Conservation (phyloP, 2,888 invertebrate species). For the Slavum lentiscoides region DNA sequence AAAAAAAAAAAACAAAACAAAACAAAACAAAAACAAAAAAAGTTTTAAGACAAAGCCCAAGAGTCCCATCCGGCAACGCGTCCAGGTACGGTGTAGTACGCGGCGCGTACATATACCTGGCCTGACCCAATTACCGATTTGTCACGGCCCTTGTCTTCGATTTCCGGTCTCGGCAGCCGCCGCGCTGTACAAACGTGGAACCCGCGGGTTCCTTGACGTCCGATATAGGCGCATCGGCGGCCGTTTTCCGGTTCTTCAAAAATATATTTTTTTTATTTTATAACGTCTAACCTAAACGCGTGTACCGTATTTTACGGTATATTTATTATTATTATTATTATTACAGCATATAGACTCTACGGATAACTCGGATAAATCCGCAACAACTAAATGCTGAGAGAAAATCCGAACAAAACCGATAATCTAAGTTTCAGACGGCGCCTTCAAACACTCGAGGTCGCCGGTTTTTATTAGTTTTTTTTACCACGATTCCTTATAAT, state of each 20-base stretch:
- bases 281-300: not conserved
- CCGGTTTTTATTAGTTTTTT: too few relatives aligned
- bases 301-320: too few relatives aligned
- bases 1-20: too few relatives aligned
- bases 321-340: too few relatives aligned
- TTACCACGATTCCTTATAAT: too few relatives aligned
- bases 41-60: slow-evolving; percentile 50
- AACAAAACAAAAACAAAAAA: slow-evolving; percentile 26
- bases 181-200: not conserved
- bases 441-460: too few relatives aligned
- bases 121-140: slow-evolving; percentile 52
- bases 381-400: too few relatives aligned
- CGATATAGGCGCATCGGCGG: slow-evolving; percentile 31
- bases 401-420: too few relatives aligned
- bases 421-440: too few relatives aligned
- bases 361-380: too few relatives aligned
- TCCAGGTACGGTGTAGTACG: not conserved
- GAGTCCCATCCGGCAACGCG: slow-evolving; percentile 44
- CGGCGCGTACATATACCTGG: not conserved
- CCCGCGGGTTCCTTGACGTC: slow-evolving; percentile 45
- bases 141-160: slow-evolving; percentile 53
- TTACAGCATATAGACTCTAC: too few relatives aligned
- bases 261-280: not conserved
- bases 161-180: slow-evolving; percentile 36
- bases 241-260: slow-evolving; percentile 17